These are phyloP conservation scores for Brachionus sp. DNA, from an alignment of 1,140 invertebrate species.

Conservation along the genomic window DNA sequence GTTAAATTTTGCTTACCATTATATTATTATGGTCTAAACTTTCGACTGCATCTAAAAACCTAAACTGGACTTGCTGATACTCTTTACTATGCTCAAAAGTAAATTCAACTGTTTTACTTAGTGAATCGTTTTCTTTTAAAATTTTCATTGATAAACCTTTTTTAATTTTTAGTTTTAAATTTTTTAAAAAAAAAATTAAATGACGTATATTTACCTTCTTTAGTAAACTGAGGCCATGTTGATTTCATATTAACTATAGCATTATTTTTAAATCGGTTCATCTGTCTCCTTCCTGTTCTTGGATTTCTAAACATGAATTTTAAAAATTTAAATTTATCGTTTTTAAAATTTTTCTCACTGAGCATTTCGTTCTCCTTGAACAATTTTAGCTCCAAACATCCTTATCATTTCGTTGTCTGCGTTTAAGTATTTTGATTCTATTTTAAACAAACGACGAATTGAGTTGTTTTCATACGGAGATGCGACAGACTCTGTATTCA, in stretches of 20 bases:
- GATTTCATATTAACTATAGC: background rate
- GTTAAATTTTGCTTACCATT: slow-evolving; percentile 61
- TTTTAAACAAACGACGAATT: slow-evolving; percentile 14
- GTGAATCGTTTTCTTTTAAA: slow-evolving; percentile 61
- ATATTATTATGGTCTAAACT: slow-evolving; percentile 76
- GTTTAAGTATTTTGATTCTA: slow-evolving; percentile 68
- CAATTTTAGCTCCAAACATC: slow-evolving; percentile 77
- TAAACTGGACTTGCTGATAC: slow-evolving; percentile 72
- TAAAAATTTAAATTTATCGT: background rate
- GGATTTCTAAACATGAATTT: slow-evolving; percentile 37
- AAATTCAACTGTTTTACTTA: slow-evolving; percentile 65
- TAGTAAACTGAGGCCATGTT: slow-evolving; percentile 11
- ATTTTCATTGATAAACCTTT: slow-evolving; percentile 70
- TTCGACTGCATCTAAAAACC: slow-evolving; percentile 74
- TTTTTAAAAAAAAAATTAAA: no score
- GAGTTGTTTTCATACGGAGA: background rate
- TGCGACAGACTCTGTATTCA: background rate
- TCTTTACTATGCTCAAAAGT: slow-evolving; percentile 72
- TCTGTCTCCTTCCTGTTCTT: background rate
- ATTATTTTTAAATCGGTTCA: slow-evolving; percentile 28
- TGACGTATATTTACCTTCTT: background rate
- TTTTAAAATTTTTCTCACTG: slow-evolving; percentile 50
- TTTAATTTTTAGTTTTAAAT: no score
- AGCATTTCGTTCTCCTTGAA: slow-evolving; percentile 65
- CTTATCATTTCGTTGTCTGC: slow-evolving; percentile 76